Conservation (phyloP, 1,140 invertebrate genomes). For the Geopemphigus sp. region DNA sequence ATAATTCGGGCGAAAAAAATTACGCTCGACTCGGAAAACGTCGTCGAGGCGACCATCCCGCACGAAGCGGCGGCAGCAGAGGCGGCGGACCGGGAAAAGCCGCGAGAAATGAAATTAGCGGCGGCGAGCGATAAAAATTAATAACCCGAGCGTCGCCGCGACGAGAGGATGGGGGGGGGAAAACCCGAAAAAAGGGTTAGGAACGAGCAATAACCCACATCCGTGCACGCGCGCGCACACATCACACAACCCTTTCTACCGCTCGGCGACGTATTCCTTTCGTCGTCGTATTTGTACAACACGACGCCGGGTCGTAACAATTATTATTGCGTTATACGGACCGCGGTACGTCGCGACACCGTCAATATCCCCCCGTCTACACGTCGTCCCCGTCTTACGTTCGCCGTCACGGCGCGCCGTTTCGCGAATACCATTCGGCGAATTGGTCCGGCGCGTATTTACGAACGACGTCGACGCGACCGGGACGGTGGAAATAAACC, state of each 20-base stretch:
- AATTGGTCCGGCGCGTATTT: no score
- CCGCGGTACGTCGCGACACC: no score
- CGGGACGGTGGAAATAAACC: no score
- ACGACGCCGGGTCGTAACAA: not conserved
- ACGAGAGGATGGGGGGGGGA: not conserved
- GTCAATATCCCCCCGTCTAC: no score
- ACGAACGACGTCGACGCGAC: no score
- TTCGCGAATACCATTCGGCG: no score
- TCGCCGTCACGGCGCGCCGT: no score
- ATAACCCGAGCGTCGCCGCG: constrained; percentile 17
- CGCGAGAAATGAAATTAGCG: constrained; percentile 38
- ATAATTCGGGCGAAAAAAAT: not conserved
- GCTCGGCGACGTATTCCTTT: not conserved
- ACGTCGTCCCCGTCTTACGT: no score
- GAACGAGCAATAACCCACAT: constrained; percentile 22
- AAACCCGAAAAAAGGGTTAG: constrained; percentile 34
- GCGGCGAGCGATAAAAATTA: constrained; percentile 30
- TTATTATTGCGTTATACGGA: not conserved
- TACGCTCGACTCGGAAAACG: not conserved
- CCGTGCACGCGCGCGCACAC: not conserved
- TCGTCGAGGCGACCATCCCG: not conserved
- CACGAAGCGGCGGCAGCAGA: no score
- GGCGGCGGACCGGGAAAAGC: not conserved
- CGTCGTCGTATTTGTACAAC: constrained; percentile 32
- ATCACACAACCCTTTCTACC: not conserved